phyloP scores from a whole-genome alignment of 1,140 invertebrate genomes.

The Drosophila cardini region DNA sequence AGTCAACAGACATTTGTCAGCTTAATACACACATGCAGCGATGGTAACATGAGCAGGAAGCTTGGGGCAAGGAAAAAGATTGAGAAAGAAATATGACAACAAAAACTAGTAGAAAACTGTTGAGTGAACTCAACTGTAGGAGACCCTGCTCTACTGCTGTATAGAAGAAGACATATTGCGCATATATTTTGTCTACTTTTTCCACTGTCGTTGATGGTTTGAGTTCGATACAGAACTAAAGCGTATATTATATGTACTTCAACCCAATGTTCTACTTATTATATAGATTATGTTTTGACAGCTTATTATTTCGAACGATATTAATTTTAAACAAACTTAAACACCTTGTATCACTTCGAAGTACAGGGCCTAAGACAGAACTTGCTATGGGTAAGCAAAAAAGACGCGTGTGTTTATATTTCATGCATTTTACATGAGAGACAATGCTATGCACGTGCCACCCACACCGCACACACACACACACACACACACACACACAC shows the following conservation, averaged over 20 bases:
- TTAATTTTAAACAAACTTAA: too few relatives aligned
- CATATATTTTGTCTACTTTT: too few relatives aligned
- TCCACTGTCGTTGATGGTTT: too few relatives aligned
- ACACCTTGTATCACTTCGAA: too few relatives aligned
- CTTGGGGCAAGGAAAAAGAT: neutral
- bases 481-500: slow-evolving; percentile 3
- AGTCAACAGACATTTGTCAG: slow-evolving; percentile 67
- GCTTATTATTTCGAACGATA: too few relatives aligned
- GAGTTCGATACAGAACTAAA: too few relatives aligned
- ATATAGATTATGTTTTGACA: too few relatives aligned
- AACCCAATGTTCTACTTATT: too few relatives aligned
- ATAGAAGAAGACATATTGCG: too few relatives aligned
- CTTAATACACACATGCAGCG: slow-evolving; percentile 53
- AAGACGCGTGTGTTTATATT: slow-evolving; percentile 67
- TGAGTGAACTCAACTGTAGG: too few relatives aligned
- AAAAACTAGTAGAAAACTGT: neutral
- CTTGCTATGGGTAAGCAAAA: slow-evolving; percentile 67
- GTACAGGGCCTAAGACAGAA: neutral
- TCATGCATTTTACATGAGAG: slow-evolving; percentile 70
- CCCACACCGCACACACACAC: neutral
- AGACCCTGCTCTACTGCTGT: too few relatives aligned
- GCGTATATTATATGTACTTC: too few relatives aligned
- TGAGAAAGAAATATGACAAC: neutral
- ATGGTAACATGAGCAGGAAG: neutral
- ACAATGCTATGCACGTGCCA: slow-evolving; percentile 37